These are phyloP conservation scores for Philhelius pedissequus DNA, from an alignment of 2,888 invertebrate genomes.

Conservation along the genomic window DNA sequence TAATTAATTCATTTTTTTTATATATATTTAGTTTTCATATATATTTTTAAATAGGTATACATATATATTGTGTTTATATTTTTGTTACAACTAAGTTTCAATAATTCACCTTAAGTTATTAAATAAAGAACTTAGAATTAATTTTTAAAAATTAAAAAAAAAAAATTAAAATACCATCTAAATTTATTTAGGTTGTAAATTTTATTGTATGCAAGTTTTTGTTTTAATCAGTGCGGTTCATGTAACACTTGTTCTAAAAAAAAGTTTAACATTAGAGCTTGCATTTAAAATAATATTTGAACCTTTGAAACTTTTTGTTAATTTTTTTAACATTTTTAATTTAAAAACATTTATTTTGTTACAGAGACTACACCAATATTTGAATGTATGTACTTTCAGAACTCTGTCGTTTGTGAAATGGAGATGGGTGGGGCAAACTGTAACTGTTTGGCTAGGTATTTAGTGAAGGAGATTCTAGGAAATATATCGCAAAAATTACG, in stretches of 20 bases:
- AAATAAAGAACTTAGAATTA: background rate
- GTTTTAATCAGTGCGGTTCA: slow-evolving; percentile 12
- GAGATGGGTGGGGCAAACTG: background rate
- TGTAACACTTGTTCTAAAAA: background rate
- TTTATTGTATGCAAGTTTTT: background rate
- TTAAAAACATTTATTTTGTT: background rate
- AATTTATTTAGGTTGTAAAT: background rate
- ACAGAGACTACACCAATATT: background rate
- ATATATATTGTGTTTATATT: background rate
- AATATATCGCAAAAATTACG: background rate
- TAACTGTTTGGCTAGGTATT: background rate
- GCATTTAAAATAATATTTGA: slow-evolving; percentile 6
- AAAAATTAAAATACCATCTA: background rate
- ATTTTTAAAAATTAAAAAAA: background rate
- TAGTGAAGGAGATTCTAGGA: background rate
- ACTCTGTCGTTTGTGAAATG: background rate
- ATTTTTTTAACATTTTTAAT: background rate
- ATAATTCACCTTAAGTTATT: background rate
- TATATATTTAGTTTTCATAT: background rate
- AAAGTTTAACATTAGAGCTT: background rate
- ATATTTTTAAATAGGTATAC: background rate
- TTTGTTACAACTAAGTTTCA: background rate
- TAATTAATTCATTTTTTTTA: background rate
- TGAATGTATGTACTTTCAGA: background rate
- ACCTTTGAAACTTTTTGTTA: slow-evolving; percentile 6